Percentiles rank a stretch among this genome's conserved stretches.
These are phyloP conservation scores for Drosophila truncata DNA, from an alignment of 1,140 invertebrate species.

Conservation along the genomic window DNA sequence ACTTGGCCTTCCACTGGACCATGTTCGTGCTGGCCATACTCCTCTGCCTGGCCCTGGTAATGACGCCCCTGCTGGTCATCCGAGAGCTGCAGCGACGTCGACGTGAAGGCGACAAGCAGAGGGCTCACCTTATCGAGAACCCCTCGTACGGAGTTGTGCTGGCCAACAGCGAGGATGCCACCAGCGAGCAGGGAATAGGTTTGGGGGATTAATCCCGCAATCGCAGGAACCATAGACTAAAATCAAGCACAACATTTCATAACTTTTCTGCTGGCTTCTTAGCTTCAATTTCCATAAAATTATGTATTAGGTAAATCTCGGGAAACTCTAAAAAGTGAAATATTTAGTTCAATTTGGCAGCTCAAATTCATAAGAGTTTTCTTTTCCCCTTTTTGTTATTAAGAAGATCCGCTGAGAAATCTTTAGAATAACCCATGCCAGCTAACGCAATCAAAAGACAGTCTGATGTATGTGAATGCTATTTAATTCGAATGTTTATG, in stretches of 20 bases:
- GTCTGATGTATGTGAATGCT: slow-evolving; percentile 32
- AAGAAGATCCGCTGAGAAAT: not conserved
- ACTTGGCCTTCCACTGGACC: slow-evolving; percentile 32
- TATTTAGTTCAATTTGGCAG: slow-evolving; percentile 7
- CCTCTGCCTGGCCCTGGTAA: slow-evolving; percentile 54
- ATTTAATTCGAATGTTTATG: slow-evolving; percentile 68
- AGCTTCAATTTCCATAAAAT: slow-evolving; percentile 1
- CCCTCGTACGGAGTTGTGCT: slow-evolving; percentile 71
- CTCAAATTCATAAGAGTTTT: slow-evolving; percentile 14
- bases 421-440: too few relatives aligned
- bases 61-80: slow-evolving; percentile 60
- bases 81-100: slow-evolving; percentile 54
- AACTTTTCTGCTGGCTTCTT: not conserved
- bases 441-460: slow-evolving; percentile 2
- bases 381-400: not conserved
- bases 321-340: slow-evolving; percentile 2
- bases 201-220: slow-evolving; percentile 13
- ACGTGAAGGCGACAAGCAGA: slow-evolving; percentile 50
- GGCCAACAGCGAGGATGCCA: slow-evolving; percentile 55
- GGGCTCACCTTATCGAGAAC: slow-evolving; percentile 72
- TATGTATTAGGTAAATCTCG: not conserved
- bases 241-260: not conserved
- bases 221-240: not conserved
- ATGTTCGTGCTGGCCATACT: slow-evolving; percentile 44
- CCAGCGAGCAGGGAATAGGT: slow-evolving; percentile 41